These are phyloP conservation scores for Abramis brama DNA, from an alignment of 2,113 vertebrate genomes.

Conservation along the genomic window DNA sequence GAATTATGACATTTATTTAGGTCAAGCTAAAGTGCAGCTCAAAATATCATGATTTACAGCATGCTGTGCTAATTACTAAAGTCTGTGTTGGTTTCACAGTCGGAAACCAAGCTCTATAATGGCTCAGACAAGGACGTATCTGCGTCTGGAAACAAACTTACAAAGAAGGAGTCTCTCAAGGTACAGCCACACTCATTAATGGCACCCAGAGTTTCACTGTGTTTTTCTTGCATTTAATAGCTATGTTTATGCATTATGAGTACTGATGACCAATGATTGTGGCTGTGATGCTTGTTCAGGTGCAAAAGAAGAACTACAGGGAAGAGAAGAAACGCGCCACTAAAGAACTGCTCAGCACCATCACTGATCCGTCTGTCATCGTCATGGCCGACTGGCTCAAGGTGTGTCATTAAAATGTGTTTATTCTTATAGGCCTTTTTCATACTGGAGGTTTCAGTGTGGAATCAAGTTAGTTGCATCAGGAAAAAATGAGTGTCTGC, in stretches of 20 bases:
- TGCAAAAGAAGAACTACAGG: conserved; percentile 99
- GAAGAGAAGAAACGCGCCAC: conserved; percentile 98
- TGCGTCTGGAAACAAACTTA: conserved; percentile 89
- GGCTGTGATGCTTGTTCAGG: conserved; percentile 71
- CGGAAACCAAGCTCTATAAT: conserved; percentile 98
- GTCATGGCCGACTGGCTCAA: conserved; percentile 99
- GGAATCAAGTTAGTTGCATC: no score
- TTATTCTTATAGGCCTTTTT: not conserved
- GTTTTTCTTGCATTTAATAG: not conserved
- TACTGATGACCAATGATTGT: not conserved
- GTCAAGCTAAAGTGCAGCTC: not conserved
- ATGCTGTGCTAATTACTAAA: not conserved
- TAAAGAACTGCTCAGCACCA: conserved; percentile 96
- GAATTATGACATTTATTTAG: not conserved
- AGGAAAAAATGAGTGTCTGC: no score
- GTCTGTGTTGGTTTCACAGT: conserved; percentile 75
- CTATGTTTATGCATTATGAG: not conserved
- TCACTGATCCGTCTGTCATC: conserved; percentile 96
- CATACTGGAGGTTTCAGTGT: not conserved
- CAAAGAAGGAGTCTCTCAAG: conserved; percentile 99
- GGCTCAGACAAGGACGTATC: conserved; percentile 95
- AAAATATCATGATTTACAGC: not conserved
- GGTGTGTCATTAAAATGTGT: conserved; percentile 70
- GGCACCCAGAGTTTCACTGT: not conserved
- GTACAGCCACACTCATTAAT: conserved; percentile 65